Percentiles rank a stretch among this genome's conserved stretches.
phyloP scores from a whole-genome alignment of 2,113 vertebrate species.

The Nematolebias whitei region DNA sequence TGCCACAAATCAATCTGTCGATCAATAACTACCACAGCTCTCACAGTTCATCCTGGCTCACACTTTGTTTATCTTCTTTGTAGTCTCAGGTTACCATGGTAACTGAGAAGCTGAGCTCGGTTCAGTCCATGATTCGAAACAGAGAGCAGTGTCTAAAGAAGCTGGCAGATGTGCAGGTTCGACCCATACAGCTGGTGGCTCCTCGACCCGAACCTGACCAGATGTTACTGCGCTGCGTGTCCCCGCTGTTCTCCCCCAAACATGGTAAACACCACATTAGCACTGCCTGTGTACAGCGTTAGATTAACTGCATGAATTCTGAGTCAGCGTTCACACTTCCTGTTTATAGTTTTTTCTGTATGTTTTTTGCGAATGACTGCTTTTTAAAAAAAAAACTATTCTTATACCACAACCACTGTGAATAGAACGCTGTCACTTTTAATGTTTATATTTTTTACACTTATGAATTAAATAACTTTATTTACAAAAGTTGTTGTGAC shows the following conservation, averaged over 20 bases:
- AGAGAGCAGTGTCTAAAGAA: slow-evolving; percentile 86
- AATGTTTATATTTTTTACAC: too few relatives aligned
- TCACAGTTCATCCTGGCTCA: background rate
- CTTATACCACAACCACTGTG: too few relatives aligned
- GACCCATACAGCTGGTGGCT: slow-evolving; percentile 86
- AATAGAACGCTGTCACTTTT: too few relatives aligned
- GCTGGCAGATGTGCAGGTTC: slow-evolving; percentile 80
- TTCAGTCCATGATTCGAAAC: slow-evolving; percentile 88
- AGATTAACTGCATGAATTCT: background rate
- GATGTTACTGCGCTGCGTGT: slow-evolving; percentile 74
- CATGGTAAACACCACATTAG: slow-evolving; percentile 80
- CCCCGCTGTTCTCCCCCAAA: slow-evolving; percentile 86
- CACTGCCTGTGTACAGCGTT: background rate
- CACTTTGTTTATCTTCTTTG: background rate
- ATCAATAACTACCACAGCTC: background rate
- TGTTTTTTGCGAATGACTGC: too few relatives aligned
- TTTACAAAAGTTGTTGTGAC: too few relatives aligned
- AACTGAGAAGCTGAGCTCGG: slow-evolving; percentile 85
- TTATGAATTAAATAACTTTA: too few relatives aligned
- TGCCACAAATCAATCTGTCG: background rate
- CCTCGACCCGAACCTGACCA: slow-evolving; percentile 85
- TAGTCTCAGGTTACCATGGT: slow-evolving; percentile 86
- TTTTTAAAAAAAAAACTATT: too few relatives aligned
- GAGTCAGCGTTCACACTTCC: background rate
- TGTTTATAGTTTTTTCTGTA: background rate